Conservation (phyloP, 2,888 invertebrate species). For the Ochlodes sylvanus region DNA sequence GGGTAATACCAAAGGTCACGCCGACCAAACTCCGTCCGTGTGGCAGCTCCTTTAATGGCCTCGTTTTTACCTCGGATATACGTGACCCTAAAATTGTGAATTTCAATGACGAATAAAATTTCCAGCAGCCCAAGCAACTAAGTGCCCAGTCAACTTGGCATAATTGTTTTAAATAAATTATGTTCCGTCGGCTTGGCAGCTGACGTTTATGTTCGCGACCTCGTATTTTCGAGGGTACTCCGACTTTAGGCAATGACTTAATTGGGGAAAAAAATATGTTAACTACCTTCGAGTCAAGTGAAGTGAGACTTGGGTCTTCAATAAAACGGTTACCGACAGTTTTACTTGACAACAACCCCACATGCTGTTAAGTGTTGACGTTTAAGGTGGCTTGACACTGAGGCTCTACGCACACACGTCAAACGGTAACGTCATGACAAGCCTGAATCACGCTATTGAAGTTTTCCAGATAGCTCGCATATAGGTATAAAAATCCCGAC, state of each 20-base stretch:
- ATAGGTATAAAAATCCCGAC: too few relatives aligned
- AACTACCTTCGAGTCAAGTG: neutral
- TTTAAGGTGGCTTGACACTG: too few relatives aligned
- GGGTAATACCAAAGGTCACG: too few relatives aligned
- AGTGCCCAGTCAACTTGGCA: neutral
- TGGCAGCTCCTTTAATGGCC: too few relatives aligned
- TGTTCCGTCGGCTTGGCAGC: neutral
- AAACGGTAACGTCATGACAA: too few relatives aligned
- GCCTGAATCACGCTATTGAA: too few relatives aligned
- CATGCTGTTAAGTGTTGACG: too few relatives aligned
- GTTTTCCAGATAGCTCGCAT: too few relatives aligned
- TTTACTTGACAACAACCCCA: too few relatives aligned
- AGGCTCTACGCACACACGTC: too few relatives aligned
- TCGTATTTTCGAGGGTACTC: neutral
- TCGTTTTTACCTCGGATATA: too few relatives aligned
- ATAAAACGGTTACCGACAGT: neutral
- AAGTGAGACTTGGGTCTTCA: neutral
- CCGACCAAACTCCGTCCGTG: too few relatives aligned
- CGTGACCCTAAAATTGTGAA: neutral
- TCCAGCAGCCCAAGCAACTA: neutral
- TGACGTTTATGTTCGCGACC: constrained; percentile 6
- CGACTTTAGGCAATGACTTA: neutral
- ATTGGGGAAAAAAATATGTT: constrained; percentile 2
- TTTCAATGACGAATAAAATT: neutral
- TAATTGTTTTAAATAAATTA: constrained; percentile 14